Base-by-base conservation (phyloP, 2,797 vertebrate genomes). In the Rhynchotus rufescens region DNA sequence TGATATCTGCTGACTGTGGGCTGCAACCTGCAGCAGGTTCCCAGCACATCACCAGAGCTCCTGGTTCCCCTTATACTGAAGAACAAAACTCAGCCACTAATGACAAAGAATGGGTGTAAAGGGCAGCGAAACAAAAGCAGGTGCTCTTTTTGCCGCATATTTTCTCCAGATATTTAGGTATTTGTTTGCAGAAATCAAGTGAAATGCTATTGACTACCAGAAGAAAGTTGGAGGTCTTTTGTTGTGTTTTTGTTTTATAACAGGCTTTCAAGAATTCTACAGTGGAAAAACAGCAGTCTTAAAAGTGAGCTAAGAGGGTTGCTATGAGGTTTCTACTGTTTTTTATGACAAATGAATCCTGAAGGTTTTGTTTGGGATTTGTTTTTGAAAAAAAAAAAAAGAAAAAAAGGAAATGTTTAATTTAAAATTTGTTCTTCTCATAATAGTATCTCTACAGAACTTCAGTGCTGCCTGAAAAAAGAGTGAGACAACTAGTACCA, bases 11-110 rank as follows among this genome's bases (percentile, higher is more conserved):
- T 40, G 36, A 54, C 45, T 80, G 71, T 74, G 68, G 56, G 44
- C 78, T 67, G 84, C 88, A 93, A 3, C 49, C 42, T 90, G 73
- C 60, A 23, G 84, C 78, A 89, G 80, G 73, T 88, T 92, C 80
- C 79, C 16, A 4, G 82, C 68, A 44, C 78, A 64, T 68, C 81
- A 76, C 90, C 6, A 71, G 71, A 75, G 51, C 20, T 20, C 81
- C 36, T 4, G 17, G 84, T 28, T 42, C 28, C n/a, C 47, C 14
- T 15, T 52, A 91, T 92, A 96, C 96, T 71, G 71, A 84, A 90
- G 80, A 30, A 13, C n/a, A 36, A 15, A 32, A 87, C 78, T 87
- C 62, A 65, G 30, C 47, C 73, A 71, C 28, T 38, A 60, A 23
- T 44, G 73, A 23, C 44, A 80, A 61, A 45, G 22, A 60, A 44